Evolutionary conservation across 2,113 vertebrate species (phyloP), one percentile per base, ranked within the genome.

Genomic region (Sander vitreus): DNA sequence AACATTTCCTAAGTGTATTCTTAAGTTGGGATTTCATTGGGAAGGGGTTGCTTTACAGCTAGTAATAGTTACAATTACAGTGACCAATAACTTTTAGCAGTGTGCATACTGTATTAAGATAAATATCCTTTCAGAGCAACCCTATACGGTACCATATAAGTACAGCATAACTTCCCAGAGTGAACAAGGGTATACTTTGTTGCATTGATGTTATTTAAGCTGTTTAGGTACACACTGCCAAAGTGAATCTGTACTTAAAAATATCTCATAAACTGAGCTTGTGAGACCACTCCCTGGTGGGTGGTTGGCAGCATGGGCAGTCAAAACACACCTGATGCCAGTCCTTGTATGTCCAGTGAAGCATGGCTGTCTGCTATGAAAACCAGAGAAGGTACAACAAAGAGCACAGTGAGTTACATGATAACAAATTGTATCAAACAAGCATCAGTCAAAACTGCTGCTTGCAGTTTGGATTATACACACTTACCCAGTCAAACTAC

Each of bases 291-390:
- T 74, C 73, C 66, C 73, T 53, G 25, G 43, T 59, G 65, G 39
- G 47, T 33, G 15, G 62, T 51, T 57, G 64, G 48, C 50, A 79
- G 53, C 15, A 6, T 5, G n/a, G 7, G 30, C 27, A 66, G 71
- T 77, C 64, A 74, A 60, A 82, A 71, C 70, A 69, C 55, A 65
- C 9, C 65, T 72, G 45, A 75, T 74, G 65, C 55, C 65, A 51
- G 50, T 80, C 27, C 48, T 36, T 76, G 65, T 71, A 55, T 66
- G 54, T 58, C 21, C 33, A n/a, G 18, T 39, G 59, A 80, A 53
- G 59, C 72, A 16, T 75, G 77, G 59, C 47, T 51, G 25, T 65
- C 69, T 68, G 71, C 39, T 30, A 48, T 21, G 19, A 25, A 45
- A 72, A 57, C 11, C 75, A 68, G 33, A 55, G 53, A n/a, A 53